These are phyloP conservation scores for Nemoura dubitans DNA, from an alignment of 2,888 invertebrate genomes.

Conservation along the genomic window DNA sequence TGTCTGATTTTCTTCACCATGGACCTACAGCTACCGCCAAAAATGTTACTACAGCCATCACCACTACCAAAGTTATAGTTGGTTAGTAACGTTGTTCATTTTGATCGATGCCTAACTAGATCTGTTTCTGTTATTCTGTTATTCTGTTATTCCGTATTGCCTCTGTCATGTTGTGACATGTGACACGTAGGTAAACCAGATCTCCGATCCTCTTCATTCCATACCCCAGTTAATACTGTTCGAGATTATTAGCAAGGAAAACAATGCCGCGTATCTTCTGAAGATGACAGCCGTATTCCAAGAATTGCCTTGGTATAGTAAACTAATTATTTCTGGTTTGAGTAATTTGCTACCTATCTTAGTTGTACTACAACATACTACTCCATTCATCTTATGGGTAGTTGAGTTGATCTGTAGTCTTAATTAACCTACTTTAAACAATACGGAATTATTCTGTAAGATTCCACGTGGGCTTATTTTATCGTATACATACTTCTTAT, in stretches of 20 bases:
- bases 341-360: conserved; percentile 16
- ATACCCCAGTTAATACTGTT: neutral
- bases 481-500: neutral
- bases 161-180: neutral
- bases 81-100: conserved; percentile 32
- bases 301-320: neutral
- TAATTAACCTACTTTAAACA: conserved; percentile 43
- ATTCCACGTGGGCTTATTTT: conserved; percentile 3
- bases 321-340: conserved; percentile 17
- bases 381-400: neutral
- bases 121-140: neutral
- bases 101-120: too few species aligned
- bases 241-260: neutral
- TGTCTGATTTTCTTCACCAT: conserved; percentile 84
- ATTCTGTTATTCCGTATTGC: neutral
- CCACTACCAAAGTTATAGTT: conserved; percentile 53
- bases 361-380: neutral
- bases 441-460: conserved; percentile 8
- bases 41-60: conserved; percentile 60
- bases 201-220: neutral
- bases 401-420: neutral
- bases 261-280: neutral
- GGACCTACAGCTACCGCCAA: conserved; percentile 62
- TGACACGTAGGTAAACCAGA: neutral
- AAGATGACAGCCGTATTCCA: neutral